Evolutionary conservation across 2,888 invertebrate genomes (phyloP), one percentile per base, ranked within the genome.

Genomic region (Junonia oenone): DNA sequence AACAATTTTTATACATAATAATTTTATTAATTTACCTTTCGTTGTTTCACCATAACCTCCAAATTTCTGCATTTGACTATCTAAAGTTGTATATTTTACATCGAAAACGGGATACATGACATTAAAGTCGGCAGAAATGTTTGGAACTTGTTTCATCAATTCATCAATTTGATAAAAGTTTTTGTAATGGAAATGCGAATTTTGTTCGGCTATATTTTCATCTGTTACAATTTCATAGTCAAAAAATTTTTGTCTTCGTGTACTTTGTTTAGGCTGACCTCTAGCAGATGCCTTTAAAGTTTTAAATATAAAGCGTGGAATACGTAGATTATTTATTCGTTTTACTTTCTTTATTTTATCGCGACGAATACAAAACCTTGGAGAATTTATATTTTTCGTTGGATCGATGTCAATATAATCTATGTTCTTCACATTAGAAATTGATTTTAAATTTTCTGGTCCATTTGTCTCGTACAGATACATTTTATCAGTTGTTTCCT

Each of bases 301-400:
- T 29, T 77, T 69, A 2, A 84, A 64, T 3, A 79, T 73, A 14
- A 75, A 81, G 11, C 80, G 72, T n/a, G 65, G 63, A 8, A 55
- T 55, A 59, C 77, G 68, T 4, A 58, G 46, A 5, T 58, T 54
- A 27, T 58, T 51, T 50, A 69, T 51, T 6, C 63, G 56, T 58
- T 63, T 63, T 15, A 61, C 45, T 57, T 65, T 65, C 59, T 66
- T 56, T 40, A 26, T 22, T 22, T 22, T 14, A 26, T 26, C 8
- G 2, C n/a, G n/a, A n/a, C n/a, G n/a, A n/a, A n/a, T n/a, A 14
- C 4, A 38, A 38, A 38, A 35, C 13, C 1, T 33, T 33, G n/a
- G 5, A n/a, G n/a, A n/a, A n/a, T 17, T 14, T 17, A 8, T 14
- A 38, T 17, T 17, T 9, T 9, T 11, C 38, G 9, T 17, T 4